Percentiles rank a stretch among this genome's conserved stretches.
These are phyloP conservation scores for Corythucha ciliata DNA, from an alignment of 2,888 invertebrate species.

Conservation along the genomic window DNA sequence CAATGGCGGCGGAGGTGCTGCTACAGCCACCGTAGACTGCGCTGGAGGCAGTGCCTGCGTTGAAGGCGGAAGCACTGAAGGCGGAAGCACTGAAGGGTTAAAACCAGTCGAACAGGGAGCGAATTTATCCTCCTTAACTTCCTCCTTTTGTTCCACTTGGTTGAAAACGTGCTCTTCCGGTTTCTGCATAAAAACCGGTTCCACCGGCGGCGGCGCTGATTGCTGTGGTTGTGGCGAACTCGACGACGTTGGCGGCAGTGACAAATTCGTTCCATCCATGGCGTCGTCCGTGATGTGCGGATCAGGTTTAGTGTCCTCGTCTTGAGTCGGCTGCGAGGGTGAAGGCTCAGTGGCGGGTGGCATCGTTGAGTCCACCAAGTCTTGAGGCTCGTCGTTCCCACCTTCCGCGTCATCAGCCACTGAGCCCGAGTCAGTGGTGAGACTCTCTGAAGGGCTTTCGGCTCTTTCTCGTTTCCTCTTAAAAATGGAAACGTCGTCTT, in stretches of 20 bases:
- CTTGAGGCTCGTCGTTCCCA: slow-evolving; percentile 28
- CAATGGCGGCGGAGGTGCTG: too few species aligned
- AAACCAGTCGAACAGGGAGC: slow-evolving; percentile 14
- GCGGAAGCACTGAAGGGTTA: slow-evolving; percentile 18
- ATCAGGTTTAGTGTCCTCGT: slow-evolving; percentile 18
- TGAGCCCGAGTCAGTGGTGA: slow-evolving; percentile 76
- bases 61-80: not conserved
- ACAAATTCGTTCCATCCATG: slow-evolving; percentile 18
- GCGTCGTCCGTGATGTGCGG: slow-evolving; percentile 10
- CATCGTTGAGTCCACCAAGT: slow-evolving; percentile 12
- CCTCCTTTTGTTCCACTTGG: slow-evolving; percentile 23
- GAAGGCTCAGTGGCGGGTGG: slow-evolving; percentile 18
- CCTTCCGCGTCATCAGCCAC: slow-evolving; percentile 57
- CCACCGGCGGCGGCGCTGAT: not conserved
- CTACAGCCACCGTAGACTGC: too few species aligned
- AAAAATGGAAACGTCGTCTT: slow-evolving; percentile 45
- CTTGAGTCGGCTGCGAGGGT: slow-evolving; percentile 13
- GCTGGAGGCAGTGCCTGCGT: too few species aligned
- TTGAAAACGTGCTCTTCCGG: slow-evolving; percentile 9
- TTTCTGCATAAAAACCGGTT: slow-evolving; percentile 20
- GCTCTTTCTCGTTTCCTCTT: slow-evolving; percentile 52
- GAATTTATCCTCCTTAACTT: slow-evolving; percentile 15
- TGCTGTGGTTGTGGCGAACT: slow-evolving; percentile 10
- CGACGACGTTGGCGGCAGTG: slow-evolving; percentile 4
- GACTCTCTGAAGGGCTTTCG: slow-evolving; percentile 72